Evolutionary conservation across 2,888 invertebrate genomes (phyloP), one percentile per base, ranked within the genome.

Genomic region (Amphipyra berbera): DNA sequence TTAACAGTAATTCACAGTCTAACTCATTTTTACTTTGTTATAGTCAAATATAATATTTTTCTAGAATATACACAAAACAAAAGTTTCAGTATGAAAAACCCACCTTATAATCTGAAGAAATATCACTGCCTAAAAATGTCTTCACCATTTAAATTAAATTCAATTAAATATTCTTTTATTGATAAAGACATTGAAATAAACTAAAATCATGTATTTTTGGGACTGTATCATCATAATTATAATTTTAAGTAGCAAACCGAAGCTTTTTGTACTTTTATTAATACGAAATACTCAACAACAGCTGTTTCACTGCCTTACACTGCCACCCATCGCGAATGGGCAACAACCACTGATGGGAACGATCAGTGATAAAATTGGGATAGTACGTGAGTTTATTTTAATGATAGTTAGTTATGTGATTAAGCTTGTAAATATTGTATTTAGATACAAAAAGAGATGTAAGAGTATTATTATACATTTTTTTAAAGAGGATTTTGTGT

Each of bases 381-480:
- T 61, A 80, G 68, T 79, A 79, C 83, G 87, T 87, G 88, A 90
- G 88, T 86, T 87, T 84, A 86, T 84, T 82, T 62, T 88, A 87
- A 85, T 79, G 82, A 58, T 82, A 85, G 68, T 84, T 82, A 79
- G 55, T 72, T 78, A 77, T 74, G 79, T 84, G 84, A 86, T 73
- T 92, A 93, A 93, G 90, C 83, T 90, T 95, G 94, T 95, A 95
- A 93, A 95, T 95, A 95, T 91, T 93, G 92, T 94, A 93, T 90
- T 90, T 94, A 93, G 92, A 90, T 91, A 91, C 89, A 92, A 91
- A 91, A 90, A 84, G 85, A 87, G 87, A 90, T 91, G 89, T 94
- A 91, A 91, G 90, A 90, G 88, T 91, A 93, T 90, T 91, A 93
- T 91, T 92, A 94, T 92, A 94, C 84, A 88, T 88, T 91, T 91